Percentiles rank a stretch among this genome's conserved stretches.
Evolutionary conservation across 1,140 invertebrate genomes (phyloP).

Genomic region (Pseudomyrmex concolor): DNA sequence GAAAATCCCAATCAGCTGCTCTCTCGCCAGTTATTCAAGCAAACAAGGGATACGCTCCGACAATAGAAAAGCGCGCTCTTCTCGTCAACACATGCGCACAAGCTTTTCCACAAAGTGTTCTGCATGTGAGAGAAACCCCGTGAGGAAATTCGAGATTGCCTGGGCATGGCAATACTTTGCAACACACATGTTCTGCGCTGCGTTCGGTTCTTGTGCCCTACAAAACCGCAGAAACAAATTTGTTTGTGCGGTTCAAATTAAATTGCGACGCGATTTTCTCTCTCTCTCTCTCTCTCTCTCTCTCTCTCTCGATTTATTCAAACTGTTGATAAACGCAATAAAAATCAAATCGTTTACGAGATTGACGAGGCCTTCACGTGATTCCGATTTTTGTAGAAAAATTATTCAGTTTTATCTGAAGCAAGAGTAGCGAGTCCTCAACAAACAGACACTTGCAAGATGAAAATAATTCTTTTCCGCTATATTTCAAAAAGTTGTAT

Average conservation of each 20-base stretch:
- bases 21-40: constrained; percentile 74
- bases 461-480: background rate
- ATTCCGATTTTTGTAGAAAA: no score
- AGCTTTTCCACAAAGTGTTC: constrained; percentile 33
- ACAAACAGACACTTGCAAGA: background rate
- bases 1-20: constrained; percentile 83
- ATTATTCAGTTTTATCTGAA: no score
- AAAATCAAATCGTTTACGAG: no score
- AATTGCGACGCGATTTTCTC: no score
- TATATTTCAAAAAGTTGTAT: background rate
- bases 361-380: no score
- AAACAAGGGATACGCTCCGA: constrained; percentile 76
- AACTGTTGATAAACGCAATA: no score
- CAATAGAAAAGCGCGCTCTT: constrained; percentile 74
- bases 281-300: no score
- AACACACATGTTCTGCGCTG: background rate
- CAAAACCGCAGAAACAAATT: no score
- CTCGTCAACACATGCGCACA: constrained; percentile 57
- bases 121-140: background rate
- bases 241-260: no score
- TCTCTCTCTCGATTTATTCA: no score
- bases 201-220: background rate
- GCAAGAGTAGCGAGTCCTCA: no score
- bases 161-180: background rate
- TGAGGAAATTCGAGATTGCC: constrained; percentile 33